Base-by-base conservation (phyloP, 2,113 vertebrate species). In the Edolisoma coerulescens region DNA sequence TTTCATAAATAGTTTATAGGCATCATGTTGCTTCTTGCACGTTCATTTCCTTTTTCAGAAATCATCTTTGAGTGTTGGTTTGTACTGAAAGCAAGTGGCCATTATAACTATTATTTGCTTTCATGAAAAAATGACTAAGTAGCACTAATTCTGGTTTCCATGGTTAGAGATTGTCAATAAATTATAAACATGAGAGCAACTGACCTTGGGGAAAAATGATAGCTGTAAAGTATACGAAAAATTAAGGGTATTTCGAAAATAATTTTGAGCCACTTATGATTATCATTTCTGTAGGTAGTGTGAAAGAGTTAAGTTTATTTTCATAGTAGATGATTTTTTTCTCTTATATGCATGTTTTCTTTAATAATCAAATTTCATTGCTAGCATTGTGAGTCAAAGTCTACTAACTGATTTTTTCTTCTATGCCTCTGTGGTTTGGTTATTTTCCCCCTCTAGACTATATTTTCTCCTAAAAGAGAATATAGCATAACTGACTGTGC, bases 1-100 rank as follows among this genome's bases (percentile, higher is more conserved):
- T 89, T 82, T 96, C 93, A 95, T 96, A 94, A 96, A 94, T 96
- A 96, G 50, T 93, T 97, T 93, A 95, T 96, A 89, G 50, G 45
- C 41, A 81, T 74, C 60, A 49, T 64, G 28, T 79, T 81, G 3
- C 91, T 86, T 92, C 79, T 91, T 95, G 78, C 77, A 94, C 90
- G 76, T 94, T 95, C 50, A 92, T 73, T 97, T 90, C 86, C 91
- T 92, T 73, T 92, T 87, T 90, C 90, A 88, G 87, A 95, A 92
- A 82, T 86, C 10, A 11, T 94, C 77, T 81, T 92, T 90, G 42
- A 56, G 56, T 73, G 65, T 80, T 89, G 81, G 78, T 93, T 86
- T 95, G 76, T 50, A 64, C 32, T 96, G 90, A 96, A 96, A 92
- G 82, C 75, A 93, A 95, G 84, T 76, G 39, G 33, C 57, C 44